Evolutionary conservation across 2,888 invertebrate genomes (phyloP).

Genomic region (Onchidella celtica): DNA sequence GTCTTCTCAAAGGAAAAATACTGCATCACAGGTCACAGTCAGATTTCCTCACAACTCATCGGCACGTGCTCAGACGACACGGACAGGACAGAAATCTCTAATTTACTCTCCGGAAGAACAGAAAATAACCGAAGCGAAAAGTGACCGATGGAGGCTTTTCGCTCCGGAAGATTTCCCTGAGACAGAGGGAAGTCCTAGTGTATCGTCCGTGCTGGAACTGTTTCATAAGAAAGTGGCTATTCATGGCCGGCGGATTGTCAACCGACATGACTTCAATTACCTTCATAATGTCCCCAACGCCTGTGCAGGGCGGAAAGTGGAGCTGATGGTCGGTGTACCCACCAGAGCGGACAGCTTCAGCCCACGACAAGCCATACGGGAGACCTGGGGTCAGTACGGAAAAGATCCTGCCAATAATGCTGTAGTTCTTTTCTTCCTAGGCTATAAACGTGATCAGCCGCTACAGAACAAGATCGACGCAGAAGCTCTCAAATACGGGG

Average conservation of each 20-base stretch:
- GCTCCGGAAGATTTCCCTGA: constrained; percentile 26
- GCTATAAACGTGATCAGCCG: constrained; percentile 45
- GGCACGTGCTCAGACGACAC: background rate
- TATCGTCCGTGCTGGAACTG: background rate
- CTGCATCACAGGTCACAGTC: too few relatives aligned
- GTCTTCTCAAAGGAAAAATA: background rate
- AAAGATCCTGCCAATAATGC: constrained; percentile 55
- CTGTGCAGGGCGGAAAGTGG: constrained; percentile 42
- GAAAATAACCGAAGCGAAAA: background rate
- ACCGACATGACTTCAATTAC: constrained; percentile 48
- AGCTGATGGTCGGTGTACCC: constrained; percentile 66
- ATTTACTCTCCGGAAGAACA: background rate
- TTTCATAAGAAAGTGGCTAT: constrained; percentile 12
- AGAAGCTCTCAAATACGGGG: constrained; percentile 70
- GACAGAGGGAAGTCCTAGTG: background rate
- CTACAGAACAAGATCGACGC: constrained; percentile 58
- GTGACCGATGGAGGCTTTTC: background rate
- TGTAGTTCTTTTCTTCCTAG: constrained; percentile 73
- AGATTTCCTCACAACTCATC: background rate
- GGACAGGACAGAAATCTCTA: background rate
- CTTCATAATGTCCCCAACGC: constrained; percentile 52
- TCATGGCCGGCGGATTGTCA: background rate
- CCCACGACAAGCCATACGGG: constrained; percentile 66
- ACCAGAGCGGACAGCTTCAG: constrained; percentile 68
- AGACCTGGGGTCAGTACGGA: constrained; percentile 74